Evolutionary conservation across 2,888 invertebrate genomes (phyloP).

Genomic region (Sinotaia quadrata): DNA sequence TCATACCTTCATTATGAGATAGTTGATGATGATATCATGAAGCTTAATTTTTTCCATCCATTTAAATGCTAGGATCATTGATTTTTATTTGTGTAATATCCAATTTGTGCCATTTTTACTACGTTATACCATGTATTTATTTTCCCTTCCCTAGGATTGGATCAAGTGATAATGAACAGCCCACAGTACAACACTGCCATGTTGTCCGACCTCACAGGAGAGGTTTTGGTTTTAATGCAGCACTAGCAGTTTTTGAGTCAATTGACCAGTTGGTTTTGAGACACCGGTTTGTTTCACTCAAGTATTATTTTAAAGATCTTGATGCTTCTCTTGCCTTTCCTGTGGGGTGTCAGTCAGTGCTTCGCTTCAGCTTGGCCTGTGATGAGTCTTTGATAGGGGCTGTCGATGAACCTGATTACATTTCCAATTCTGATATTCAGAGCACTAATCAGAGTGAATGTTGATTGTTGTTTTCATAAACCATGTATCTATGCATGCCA

Average conservation of each 20-base stretch:
- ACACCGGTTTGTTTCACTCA: constrained; percentile 31
- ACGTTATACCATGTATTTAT: too few relatives aligned
- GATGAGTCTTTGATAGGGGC: not conserved
- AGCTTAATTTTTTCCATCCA: too few relatives aligned
- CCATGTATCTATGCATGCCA: too few relatives aligned
- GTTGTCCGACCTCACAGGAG: constrained; percentile 26
- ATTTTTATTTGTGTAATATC: too few relatives aligned
- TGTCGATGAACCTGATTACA: too few relatives aligned
- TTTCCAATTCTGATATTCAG: too few relatives aligned
- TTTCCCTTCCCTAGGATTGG: not conserved
- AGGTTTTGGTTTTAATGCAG: constrained; percentile 34
- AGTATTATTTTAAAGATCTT: constrained; percentile 30
- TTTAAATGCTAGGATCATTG: too few relatives aligned
- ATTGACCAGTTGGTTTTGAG: constrained; percentile 33
- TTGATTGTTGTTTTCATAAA: too few relatives aligned
- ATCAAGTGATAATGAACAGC: constrained; percentile 3
- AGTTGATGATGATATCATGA: too few relatives aligned
- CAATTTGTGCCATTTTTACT: not conserved
- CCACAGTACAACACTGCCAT: constrained; percentile 33
- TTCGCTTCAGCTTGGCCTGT: too few relatives aligned
- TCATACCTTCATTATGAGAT: too few relatives aligned
- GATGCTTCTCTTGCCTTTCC: constrained; percentile 34
- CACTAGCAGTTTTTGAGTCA: constrained; percentile 34
- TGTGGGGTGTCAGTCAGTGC: constrained; percentile 19
- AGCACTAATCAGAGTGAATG: too few relatives aligned